Percentiles rank a stretch among this genome's conserved stretches.
Evolutionary conservation across 2,113 vertebrate species (phyloP).

Genomic region (Pampusana beccarii): DNA sequence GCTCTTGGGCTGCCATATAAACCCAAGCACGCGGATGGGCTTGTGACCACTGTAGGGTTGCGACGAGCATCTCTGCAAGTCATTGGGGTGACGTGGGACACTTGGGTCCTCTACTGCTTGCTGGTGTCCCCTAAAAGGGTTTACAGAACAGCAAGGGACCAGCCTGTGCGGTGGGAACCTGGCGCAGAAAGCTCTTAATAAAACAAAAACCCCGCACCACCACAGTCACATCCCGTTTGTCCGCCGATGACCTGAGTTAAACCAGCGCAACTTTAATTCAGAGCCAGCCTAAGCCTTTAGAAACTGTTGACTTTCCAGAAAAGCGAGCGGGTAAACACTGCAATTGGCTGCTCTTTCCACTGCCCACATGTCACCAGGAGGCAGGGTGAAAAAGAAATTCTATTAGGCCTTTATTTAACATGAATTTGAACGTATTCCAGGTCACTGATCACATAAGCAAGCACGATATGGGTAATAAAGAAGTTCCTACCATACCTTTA

Average conservation of each 20-base stretch:
- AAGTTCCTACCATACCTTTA: conserved; percentile 68
- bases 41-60: neutral
- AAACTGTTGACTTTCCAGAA: conserved; percentile 24
- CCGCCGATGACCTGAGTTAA: neutral
- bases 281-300: neutral
- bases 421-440: conserved; percentile 65
- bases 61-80: too few species aligned
- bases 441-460: conserved; percentile 63
- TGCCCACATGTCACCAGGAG: conserved; percentile 26
- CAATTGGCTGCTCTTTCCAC: conserved; percentile 14
- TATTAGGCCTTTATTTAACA: conserved; percentile 61
- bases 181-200: neutral
- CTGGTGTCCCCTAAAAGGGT: too few species aligned
- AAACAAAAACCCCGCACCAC: neutral
- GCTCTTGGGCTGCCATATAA: neutral
- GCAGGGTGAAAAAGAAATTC: neutral
- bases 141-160: neutral
- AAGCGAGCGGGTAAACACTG: neutral
- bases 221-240: neutral
- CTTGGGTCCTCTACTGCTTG: neutral
- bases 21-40: fast-evolving
- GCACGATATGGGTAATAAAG: conserved; percentile 64
- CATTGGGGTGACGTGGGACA: too few species aligned
- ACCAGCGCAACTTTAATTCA: neutral
- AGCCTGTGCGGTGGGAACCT: neutral